phyloP scores from a whole-genome alignment of 2,888 invertebrate genomes.

The Machimus atricapillus region DNA sequence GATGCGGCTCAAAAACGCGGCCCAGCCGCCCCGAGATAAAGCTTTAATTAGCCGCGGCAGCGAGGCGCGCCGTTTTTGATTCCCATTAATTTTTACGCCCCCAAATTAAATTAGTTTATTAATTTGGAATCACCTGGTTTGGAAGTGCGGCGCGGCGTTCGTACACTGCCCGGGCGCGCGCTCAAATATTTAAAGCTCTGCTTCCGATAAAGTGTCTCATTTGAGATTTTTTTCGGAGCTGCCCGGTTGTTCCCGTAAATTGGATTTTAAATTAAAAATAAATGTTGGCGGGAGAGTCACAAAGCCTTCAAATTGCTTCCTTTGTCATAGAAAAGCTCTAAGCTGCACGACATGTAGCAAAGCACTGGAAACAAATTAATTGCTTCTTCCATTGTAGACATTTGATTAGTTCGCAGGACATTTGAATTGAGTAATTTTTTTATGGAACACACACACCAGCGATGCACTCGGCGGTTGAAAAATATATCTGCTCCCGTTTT shows the following conservation, averaged over 20 bases:
- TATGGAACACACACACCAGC: not conserved
- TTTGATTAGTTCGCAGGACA: constrained; percentile 41
- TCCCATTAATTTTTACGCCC: not conserved
- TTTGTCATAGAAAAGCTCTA: constrained; percentile 34
- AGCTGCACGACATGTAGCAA: constrained; percentile 36
- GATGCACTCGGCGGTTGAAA: not conserved
- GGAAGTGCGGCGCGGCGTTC: not conserved
- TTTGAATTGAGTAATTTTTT: constrained; percentile 34
- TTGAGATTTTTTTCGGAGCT: constrained; percentile 3
- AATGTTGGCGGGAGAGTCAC: constrained; percentile 42
- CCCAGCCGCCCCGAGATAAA: not conserved
- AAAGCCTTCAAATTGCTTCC: constrained; percentile 43
- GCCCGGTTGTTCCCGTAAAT: constrained; percentile 39
- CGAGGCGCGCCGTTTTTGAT: not conserved
- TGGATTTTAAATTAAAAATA: constrained; percentile 44
- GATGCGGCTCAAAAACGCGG: not conserved
- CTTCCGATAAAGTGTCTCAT: constrained; percentile 5
- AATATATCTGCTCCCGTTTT: not conserved
- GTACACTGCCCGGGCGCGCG: not conserved
- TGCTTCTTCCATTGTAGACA: constrained; percentile 41
- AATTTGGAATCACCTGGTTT: constrained; percentile 12
- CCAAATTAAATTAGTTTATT: constrained; percentile 26
- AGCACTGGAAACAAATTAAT: constrained; percentile 42
- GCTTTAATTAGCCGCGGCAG: constrained; percentile 7
- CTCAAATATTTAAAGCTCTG: constrained; percentile 14